Conservation (phyloP, 2,888 invertebrate genomes). For the Harpagoxenus sublaevis region DNA sequence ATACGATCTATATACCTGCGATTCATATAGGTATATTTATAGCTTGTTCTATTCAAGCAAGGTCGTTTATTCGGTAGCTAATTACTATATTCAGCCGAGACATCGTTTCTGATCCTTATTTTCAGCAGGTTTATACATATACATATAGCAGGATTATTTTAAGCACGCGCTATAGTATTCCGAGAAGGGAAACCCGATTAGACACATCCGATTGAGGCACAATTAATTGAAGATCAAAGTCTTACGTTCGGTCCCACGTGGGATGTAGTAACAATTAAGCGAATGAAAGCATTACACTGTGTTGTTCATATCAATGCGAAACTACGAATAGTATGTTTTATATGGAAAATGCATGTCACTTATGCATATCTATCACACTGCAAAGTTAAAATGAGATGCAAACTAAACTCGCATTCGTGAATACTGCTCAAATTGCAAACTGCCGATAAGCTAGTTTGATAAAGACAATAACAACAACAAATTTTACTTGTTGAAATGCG, state of each 20-base stretch:
- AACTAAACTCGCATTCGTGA: not conserved
- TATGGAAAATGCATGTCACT: not conserved
- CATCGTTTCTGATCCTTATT: not conserved
- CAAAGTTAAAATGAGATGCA: constrained; percentile 23
- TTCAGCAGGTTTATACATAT: not conserved
- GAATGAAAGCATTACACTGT: constrained; percentile 11
- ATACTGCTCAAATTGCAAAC: not conserved
- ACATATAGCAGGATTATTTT: not conserved
- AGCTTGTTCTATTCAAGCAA: not conserved
- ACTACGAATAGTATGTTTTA: constrained; percentile 15
- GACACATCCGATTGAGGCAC: constrained; percentile 81
- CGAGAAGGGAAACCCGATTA: constrained; percentile 16
- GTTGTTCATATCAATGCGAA: not conserved
- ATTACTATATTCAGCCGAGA: not conserved
- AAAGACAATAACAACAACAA: not conserved
- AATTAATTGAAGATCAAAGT: constrained; percentile 85
- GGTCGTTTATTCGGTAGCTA: not conserved
- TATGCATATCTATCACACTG: not conserved
- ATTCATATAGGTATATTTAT: not conserved
- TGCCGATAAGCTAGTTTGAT: not conserved
- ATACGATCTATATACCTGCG: not conserved
- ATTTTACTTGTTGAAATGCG: constrained; percentile 9
- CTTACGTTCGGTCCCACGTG: constrained; percentile 58
- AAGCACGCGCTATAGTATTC: not conserved
- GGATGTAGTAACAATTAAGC: constrained; percentile 42